phyloP scores from a whole-genome alignment of 2,113 vertebrate species.

The Tylochromis polylepis region DNA sequence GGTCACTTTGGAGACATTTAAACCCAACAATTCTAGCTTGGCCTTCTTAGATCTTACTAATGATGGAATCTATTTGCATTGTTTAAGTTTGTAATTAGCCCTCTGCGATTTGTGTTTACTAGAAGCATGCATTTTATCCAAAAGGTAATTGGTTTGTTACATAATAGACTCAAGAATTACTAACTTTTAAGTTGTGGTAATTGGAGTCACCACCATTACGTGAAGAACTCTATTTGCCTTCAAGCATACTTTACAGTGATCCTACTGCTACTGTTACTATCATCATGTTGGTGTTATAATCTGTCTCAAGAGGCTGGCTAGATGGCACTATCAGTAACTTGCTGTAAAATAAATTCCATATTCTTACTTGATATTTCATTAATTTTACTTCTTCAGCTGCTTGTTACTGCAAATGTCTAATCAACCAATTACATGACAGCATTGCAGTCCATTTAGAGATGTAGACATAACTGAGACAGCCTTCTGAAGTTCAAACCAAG shows the following conservation, averaged over 20 bases:
- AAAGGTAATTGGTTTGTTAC: conserved; percentile 37
- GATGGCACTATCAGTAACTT: background rate
- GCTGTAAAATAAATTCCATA: background rate
- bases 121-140: background rate
- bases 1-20: conserved; percentile 31
- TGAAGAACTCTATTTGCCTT: background rate
- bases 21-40: background rate
- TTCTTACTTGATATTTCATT: background rate
- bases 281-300: background rate
- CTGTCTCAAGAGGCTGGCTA: background rate
- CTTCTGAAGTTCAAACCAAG: background rate
- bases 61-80: conserved; percentile 47
- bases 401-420: background rate
- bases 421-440: background rate
- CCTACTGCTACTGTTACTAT: background rate
- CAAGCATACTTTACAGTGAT: background rate
- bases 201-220: background rate
- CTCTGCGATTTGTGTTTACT: conserved; percentile 28
- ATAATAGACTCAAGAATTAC: background rate
- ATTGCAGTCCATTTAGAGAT: background rate
- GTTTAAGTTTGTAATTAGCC: conserved; percentile 56
- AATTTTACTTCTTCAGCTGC: background rate
- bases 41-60: conserved; percentile 14
- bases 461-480: background rate
- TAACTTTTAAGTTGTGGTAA: conserved; percentile 7